Conservation (phyloP, 1,140 invertebrate species). For the Apis cerana region DNA sequence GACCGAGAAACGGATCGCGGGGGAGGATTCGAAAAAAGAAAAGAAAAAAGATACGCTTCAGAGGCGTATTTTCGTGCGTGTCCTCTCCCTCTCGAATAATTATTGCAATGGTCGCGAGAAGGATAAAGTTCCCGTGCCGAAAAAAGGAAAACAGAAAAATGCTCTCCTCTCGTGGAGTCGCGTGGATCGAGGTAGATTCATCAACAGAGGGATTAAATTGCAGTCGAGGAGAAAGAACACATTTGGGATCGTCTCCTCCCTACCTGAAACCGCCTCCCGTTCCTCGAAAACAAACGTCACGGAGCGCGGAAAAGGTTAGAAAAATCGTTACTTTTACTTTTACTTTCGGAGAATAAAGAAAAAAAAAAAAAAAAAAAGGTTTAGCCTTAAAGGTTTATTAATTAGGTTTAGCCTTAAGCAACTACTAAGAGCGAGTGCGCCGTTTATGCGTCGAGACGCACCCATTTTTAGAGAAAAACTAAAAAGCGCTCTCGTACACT, state of each 20-base stretch:
- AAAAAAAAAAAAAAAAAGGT: constrained; percentile 30
- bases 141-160: too few species aligned
- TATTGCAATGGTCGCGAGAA: not conserved
- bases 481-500: constrained; percentile 23
- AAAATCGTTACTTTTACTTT: constrained; percentile 40
- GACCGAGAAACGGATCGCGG: constrained; percentile 15
- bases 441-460: constrained; percentile 41
- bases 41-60: not conserved
- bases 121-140: not conserved
- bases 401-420: constrained; percentile 61
- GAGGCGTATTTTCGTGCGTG: not conserved
- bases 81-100: not conserved
- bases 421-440: constrained; percentile 63
- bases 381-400: constrained; percentile 34
- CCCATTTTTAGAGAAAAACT: constrained; percentile 6
- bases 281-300: not conserved
- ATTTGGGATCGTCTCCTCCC: not conserved
- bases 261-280: not conserved
- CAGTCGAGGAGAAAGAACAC: not conserved
- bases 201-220: constrained; percentile 24
- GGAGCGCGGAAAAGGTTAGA: constrained; percentile 16
- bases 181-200: constrained; percentile 51
- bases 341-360: constrained; percentile 51
- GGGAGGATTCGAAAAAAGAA: constrained; percentile 1
- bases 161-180: not conserved